These are phyloP conservation scores for Nibea albiflora DNA, from an alignment of 2,113 vertebrate genomes.

Conservation along the genomic window DNA sequence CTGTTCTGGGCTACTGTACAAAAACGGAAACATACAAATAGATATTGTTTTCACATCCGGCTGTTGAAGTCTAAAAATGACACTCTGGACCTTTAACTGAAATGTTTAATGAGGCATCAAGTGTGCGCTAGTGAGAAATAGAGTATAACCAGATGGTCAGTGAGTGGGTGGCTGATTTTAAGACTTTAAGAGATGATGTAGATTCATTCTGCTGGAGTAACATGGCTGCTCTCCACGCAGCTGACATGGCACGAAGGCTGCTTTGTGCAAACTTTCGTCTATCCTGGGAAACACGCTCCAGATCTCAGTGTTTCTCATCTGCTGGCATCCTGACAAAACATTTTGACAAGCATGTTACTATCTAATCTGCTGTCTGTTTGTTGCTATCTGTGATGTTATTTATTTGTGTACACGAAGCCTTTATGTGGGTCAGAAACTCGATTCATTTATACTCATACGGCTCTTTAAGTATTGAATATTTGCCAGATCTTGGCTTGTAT, in stretches of 20 bases:
- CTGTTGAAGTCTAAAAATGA: no score
- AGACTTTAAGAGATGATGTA: not conserved
- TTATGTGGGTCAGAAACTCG: not conserved
- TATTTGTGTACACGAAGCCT: conserved; percentile 15
- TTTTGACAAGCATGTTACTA: conserved; percentile 28
- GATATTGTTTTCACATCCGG: no score
- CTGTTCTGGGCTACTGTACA: no score
- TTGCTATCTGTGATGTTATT: not conserved
- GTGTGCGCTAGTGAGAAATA: conserved; percentile 12
- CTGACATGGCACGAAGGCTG: not conserved
- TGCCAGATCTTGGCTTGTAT: not conserved
- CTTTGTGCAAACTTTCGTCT: not conserved
- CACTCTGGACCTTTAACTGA: no score
- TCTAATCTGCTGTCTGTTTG: conserved; percentile 21
- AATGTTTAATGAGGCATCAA: not conserved
- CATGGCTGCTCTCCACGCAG: not conserved
- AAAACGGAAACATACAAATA: no score
- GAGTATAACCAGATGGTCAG: conserved; percentile 28
- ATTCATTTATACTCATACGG: not conserved
- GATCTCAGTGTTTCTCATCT: not conserved
- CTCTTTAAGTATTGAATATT: not conserved
- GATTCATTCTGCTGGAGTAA: conserved; percentile 21
- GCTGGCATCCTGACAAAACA: conserved; percentile 44
- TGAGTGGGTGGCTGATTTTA: conserved; percentile 12
- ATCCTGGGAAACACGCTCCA: conserved; percentile 1